phyloP scores from a whole-genome alignment of 2,113 vertebrate genomes.

The Sylvietta virens region DNA sequence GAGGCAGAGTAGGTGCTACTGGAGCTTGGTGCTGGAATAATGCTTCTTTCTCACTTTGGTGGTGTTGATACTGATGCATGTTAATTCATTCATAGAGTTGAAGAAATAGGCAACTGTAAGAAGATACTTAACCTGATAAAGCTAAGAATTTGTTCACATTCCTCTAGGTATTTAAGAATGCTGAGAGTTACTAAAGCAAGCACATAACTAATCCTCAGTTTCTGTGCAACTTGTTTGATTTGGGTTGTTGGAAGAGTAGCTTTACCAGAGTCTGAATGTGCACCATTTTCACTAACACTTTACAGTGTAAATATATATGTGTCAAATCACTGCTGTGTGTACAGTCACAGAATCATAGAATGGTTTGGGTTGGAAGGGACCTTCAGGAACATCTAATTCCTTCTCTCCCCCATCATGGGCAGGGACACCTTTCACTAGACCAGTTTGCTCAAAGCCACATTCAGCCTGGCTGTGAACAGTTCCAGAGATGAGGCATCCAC shows the following conservation, averaged over 20 bases:
- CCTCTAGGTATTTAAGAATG: background rate
- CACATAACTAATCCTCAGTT: background rate
- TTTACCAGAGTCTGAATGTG: background rate
- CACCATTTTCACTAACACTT: background rate
- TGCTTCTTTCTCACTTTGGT: background rate
- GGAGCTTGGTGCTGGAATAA: background rate
- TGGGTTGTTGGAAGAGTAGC: background rate
- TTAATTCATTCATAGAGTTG: background rate
- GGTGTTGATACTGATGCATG: background rate
- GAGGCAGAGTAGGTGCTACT: background rate
- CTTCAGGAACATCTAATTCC: background rate
- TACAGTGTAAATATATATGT: accelerated
- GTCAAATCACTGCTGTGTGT: background rate
- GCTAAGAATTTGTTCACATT: background rate
- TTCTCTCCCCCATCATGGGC: accelerated
- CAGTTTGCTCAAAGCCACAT: background rate
- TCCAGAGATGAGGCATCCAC: too few species aligned
- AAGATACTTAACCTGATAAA: background rate
- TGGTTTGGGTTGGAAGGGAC: background rate
- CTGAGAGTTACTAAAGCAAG: background rate
- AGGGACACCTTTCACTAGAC: background rate
- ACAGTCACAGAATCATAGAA: background rate
- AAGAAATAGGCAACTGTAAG: background rate
- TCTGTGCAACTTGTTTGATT: background rate
- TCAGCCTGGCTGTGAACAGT: background rate